A percentile compares a stretch with the other conserved stretches of the same genome.
phyloP scores from a whole-genome alignment of 2,797 vertebrate genomes.

The Manis javanica region DNA sequence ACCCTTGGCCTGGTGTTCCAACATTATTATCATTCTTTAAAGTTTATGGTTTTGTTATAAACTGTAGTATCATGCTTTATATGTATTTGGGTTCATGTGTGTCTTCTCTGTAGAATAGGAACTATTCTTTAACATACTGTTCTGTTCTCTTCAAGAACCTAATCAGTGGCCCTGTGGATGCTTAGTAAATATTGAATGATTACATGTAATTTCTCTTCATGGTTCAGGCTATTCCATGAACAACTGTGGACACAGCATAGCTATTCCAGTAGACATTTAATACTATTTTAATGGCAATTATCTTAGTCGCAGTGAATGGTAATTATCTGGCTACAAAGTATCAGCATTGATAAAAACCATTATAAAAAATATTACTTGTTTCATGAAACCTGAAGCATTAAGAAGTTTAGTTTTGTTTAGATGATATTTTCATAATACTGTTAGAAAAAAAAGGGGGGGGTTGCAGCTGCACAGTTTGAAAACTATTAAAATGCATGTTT shows the following conservation, averaged over 20 bases:
- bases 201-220: not conserved
- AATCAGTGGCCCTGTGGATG: not conserved
- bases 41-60: constrained; percentile 50
- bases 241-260: not conserved
- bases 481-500: not conserved
- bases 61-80: not conserved
- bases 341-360: constrained; percentile 16
- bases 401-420: constrained; percentile 50
- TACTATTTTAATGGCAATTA: constrained; percentile 11
- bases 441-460: not conserved
- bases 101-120: constrained; percentile 7
- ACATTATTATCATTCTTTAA: not conserved
- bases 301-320: not conserved
- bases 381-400: not conserved
- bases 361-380: constrained; percentile 1
- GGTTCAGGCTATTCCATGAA: not conserved
- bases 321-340: constrained; percentile 33
- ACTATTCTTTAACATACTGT: not conserved
- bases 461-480: constrained; percentile 27
- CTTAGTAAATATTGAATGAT: constrained; percentile 6
- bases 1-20: not conserved
- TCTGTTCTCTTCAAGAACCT: not conserved
- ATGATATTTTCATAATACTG: constrained; percentile 31
- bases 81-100: not conserved
- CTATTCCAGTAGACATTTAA: not conserved